phyloP scores from a whole-genome alignment of 2,888 invertebrate species.

The Adelphocoris suturalis region DNA sequence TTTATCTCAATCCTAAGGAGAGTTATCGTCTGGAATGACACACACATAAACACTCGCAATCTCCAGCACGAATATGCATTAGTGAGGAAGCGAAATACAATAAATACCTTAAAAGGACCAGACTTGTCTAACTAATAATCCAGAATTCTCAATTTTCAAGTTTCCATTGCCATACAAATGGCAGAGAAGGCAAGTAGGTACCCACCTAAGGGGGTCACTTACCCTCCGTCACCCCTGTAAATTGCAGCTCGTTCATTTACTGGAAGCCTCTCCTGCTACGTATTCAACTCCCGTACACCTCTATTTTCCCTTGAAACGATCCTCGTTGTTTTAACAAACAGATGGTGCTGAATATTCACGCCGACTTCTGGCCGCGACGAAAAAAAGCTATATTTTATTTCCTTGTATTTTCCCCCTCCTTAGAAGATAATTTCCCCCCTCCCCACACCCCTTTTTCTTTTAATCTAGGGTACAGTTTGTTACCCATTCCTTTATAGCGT shows the following conservation, averaged over 20 bases:
- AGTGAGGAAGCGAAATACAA: no score
- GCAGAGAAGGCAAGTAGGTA: no score
- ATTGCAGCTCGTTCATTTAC: conserved; percentile 11
- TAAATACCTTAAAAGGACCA: no score
- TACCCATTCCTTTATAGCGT: not conserved
- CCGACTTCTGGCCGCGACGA: not conserved
- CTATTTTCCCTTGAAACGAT: conserved; percentile 16
- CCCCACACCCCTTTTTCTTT: not conserved
- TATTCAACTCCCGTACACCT: conserved; percentile 13
- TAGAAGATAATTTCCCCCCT: not conserved
- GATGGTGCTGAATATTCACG: not conserved
- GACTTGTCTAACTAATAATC: no score
- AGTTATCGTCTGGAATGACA: no score
- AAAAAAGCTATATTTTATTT: not conserved
- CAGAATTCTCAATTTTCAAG: no score
- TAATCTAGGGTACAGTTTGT: not conserved
- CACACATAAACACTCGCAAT: no score
- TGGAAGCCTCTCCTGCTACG: not conserved
- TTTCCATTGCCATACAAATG: no score
- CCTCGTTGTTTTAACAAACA: conserved; percentile 6
- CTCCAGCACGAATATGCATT: no score
- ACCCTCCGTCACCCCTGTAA: not conserved
- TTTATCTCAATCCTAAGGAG: no score
- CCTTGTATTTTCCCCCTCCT: not conserved
- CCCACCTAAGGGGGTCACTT: no score